phyloP scores from a whole-genome alignment of 2,888 invertebrate species.

The Pterobdella sp. region DNA sequence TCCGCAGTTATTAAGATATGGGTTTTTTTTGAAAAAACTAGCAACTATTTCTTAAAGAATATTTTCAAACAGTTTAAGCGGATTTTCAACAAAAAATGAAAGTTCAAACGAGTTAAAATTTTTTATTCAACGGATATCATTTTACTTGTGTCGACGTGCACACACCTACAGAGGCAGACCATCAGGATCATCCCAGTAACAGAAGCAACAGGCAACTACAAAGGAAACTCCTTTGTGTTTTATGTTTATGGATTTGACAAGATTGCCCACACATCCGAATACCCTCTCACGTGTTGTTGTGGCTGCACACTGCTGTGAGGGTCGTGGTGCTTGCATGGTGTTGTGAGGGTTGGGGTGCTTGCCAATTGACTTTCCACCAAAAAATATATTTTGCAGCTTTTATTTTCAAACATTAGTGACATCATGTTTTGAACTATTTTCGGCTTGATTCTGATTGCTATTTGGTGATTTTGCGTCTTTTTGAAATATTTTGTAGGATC shows the following conservation, averaged over 20 bases:
- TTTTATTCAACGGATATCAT: neutral
- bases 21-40: too few relatives aligned
- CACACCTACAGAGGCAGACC: slow-evolving; percentile 38
- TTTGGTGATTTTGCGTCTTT: too few relatives aligned
- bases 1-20: neutral
- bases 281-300: slow-evolving; percentile 41
- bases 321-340: neutral
- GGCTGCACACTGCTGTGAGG: slow-evolving; percentile 27
- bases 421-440: too few relatives aligned
- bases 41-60: too few relatives aligned
- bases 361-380: too few relatives aligned
- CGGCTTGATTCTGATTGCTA: too few relatives aligned
- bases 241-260: slow-evolving; percentile 41
- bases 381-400: too few relatives aligned
- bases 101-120: neutral
- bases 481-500: too few relatives aligned
- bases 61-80: too few relatives aligned
- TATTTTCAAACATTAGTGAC: too few relatives aligned
- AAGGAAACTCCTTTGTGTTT: slow-evolving; percentile 36
- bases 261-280: slow-evolving; percentile 39
- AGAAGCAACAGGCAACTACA: slow-evolving; percentile 39
- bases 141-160: neutral
- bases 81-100: neutral
- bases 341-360: neutral
- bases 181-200: slow-evolving; percentile 41